These are phyloP conservation scores for Acanthurus lineatus DNA, from an alignment of 2,797 vertebrate species.

Conservation along the genomic window DNA sequence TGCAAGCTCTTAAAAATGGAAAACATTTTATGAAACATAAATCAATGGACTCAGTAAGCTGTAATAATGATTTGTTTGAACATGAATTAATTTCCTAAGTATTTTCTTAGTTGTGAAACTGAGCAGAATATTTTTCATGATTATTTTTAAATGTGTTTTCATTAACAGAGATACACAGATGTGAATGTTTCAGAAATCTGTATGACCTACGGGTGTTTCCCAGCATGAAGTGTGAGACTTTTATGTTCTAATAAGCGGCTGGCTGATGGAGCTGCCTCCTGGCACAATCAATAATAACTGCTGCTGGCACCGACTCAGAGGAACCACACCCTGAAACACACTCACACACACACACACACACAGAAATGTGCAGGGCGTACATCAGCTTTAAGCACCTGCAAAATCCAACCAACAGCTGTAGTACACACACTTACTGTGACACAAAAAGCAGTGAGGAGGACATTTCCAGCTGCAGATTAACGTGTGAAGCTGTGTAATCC, in stretches of 20 bases:
- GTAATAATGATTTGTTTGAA: neutral
- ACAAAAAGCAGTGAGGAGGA: slow-evolving; percentile 37
- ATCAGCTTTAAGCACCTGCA: slow-evolving; percentile 22
- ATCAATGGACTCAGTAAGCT: too few species aligned
- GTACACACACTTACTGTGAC: slow-evolving; percentile 19
- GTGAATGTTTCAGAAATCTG: slow-evolving; percentile 28
- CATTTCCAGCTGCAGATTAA: slow-evolving; percentile 53
- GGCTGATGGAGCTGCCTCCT: slow-evolving; percentile 55
- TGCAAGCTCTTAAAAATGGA: neutral
- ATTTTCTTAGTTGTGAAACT: neutral
- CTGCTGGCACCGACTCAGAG: slow-evolving; percentile 53
- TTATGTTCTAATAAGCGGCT: slow-evolving; percentile 64
- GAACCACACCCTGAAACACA: slow-evolving; percentile 62
- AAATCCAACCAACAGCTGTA: slow-evolving; percentile 30
- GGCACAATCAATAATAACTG: slow-evolving; percentile 66
- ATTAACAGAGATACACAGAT: slow-evolving; percentile 22
- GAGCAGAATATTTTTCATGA: neutral
- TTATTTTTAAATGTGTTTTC: neutral
- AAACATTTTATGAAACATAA: neutral
- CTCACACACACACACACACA: slow-evolving; percentile 24
- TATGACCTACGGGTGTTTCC: slow-evolving; percentile 42
- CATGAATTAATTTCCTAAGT: neutral
- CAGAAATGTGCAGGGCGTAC: neutral
- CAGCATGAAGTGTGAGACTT: slow-evolving; percentile 37
- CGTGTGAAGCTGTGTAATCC: slow-evolving; percentile 57